Percentiles rank a stretch among this genome's conserved stretches.
phyloP scores from a whole-genome alignment of 2,888 invertebrate genomes.

The Galeopsomyia nigrocyanea region DNA sequence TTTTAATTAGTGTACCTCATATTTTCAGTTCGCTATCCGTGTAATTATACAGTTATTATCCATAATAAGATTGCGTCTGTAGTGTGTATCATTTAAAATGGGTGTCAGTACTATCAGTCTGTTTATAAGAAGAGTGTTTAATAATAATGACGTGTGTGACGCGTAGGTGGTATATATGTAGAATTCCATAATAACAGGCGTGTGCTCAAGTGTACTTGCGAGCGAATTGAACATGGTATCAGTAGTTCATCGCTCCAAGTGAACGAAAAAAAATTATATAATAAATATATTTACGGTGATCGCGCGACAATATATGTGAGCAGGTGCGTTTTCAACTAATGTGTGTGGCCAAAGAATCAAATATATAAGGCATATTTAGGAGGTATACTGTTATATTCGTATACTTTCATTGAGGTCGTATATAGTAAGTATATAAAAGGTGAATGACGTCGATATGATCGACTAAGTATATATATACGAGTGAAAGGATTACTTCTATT shows the following conservation, averaged over 20 bases:
- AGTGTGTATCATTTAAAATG: conserved; percentile 28
- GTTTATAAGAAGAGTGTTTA: conserved; percentile 30
- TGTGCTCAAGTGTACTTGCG: conserved; percentile 42
- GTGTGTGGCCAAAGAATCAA: conserved; percentile 45
- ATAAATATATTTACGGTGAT: conserved; percentile 41
- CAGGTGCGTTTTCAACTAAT: conserved; percentile 47
- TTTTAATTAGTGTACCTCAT: conserved; percentile 39
- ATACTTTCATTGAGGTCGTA: conserved; percentile 45
- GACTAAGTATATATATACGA: conserved; percentile 35
- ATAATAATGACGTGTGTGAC: conserved; percentile 24
- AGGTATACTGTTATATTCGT: conserved; percentile 49
- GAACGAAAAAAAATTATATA: conserved; percentile 34
- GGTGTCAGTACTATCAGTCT: conserved; percentile 34
- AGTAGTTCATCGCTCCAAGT: conserved; percentile 39
- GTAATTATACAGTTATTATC: conserved; percentile 29
- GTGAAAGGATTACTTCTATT: conserved; percentile 42
- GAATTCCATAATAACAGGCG: conserved; percentile 17
- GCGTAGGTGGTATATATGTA: conserved; percentile 28
- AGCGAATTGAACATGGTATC: conserved; percentile 41
- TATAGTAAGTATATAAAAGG: conserved; percentile 46
- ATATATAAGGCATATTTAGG: conserved; percentile 42
- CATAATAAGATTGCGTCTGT: conserved; percentile 27
- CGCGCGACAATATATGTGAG: conserved; percentile 41
- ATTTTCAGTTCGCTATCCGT: conserved; percentile 38
- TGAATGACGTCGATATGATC: conserved; percentile 37